These are phyloP conservation scores for Rhinopithecus roxellana DNA, from an alignment of 2,113 vertebrate species.

Conservation along the genomic window DNA sequence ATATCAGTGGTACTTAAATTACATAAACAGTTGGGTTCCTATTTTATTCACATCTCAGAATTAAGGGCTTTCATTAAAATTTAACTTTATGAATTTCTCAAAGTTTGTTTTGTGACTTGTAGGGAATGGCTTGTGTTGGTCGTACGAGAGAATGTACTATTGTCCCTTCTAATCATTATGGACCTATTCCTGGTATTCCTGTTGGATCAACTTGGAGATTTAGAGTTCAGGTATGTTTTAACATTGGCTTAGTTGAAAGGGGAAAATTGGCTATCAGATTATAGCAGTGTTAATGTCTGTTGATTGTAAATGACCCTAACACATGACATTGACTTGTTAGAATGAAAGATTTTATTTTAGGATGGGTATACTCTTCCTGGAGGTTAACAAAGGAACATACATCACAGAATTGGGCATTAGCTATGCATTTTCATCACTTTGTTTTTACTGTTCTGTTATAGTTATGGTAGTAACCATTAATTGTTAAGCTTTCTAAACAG, in stretches of 20 bases:
- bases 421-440: neutral
- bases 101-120: slow-evolving; percentile 69
- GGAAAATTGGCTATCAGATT: neutral
- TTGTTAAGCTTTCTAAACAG: slow-evolving; percentile 29
- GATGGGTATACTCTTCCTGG: neutral
- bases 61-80: slow-evolving; percentile 21
- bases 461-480: neutral
- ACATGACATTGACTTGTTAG: neutral
- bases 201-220: slow-evolving; percentile 99
- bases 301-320: neutral
- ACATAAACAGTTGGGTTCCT: slow-evolving; percentile 1
- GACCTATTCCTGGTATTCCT: slow-evolving; percentile 95
- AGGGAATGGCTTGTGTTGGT: slow-evolving; percentile 99
- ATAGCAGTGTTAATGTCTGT: neutral
- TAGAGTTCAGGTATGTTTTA: slow-evolving; percentile 93
- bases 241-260: slow-evolving; percentile 55
- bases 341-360: neutral
- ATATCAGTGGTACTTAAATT: neutral
- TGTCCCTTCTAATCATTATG: slow-evolving; percentile 98
- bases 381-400: neutral
- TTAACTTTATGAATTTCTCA: slow-evolving; percentile 34
- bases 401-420: neutral
- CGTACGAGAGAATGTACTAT: slow-evolving; percentile 99
- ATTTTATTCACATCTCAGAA: neutral
- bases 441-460: neutral